Conservation (phyloP, 2,113 vertebrate species). For the Galbula dea region DNA sequence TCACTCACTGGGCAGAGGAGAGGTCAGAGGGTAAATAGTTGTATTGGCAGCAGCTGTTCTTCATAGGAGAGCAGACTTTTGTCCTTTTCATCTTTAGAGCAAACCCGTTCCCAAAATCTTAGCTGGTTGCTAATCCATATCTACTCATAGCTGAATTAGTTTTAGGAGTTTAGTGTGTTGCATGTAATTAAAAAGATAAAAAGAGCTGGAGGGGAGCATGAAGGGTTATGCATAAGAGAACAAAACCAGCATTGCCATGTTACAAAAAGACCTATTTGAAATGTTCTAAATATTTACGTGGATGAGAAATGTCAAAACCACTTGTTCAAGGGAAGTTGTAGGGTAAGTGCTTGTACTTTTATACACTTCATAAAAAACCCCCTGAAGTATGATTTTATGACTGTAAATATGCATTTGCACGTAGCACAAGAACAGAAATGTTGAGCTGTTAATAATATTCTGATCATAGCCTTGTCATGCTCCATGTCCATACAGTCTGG, state of each 20-base stretch:
- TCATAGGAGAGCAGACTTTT: conserved; percentile 41
- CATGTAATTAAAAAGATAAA: background rate
- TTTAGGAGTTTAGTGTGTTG: background rate
- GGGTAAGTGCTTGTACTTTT: background rate
- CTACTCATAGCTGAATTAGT: background rate
- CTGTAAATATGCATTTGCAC: background rate
- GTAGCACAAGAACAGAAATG: background rate
- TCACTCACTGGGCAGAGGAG: conserved; percentile 75
- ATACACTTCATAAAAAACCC: background rate
- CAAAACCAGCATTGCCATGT: background rate
- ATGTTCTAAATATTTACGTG: background rate
- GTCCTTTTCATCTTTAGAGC: conserved; percentile 38
- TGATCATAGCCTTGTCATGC: accelerated
- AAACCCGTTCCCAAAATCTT: conserved; percentile 30
- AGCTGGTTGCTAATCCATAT: background rate
- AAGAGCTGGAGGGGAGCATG: background rate
- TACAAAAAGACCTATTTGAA: background rate
- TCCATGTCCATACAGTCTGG: accelerated
- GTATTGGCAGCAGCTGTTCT: conserved; percentile 80
- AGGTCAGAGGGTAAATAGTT: conserved; percentile 85
- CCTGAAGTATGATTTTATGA: background rate
- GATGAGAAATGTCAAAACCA: background rate
- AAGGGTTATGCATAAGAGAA: background rate
- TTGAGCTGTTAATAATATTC: background rate
- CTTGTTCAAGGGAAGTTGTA: background rate